phyloP scores from a whole-genome alignment of 2,113 vertebrate species.

The Anhinga anhinga region DNA sequence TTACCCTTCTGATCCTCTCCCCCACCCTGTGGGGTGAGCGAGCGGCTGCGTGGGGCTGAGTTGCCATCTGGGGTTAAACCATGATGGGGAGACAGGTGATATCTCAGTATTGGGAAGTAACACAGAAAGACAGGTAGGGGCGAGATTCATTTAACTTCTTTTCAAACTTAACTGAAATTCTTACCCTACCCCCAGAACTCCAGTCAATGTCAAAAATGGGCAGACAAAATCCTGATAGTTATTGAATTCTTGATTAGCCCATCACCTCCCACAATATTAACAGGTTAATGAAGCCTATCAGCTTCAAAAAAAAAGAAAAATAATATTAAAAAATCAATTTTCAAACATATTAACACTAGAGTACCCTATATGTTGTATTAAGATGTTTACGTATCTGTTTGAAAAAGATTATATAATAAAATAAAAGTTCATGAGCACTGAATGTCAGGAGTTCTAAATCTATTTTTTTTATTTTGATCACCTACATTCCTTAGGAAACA shows the following conservation, averaged over 20 bases:
- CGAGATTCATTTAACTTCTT: background rate
- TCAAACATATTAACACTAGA: background rate
- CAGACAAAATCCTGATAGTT: background rate
- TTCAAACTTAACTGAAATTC: background rate
- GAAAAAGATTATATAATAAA: background rate
- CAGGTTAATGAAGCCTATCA: background rate
- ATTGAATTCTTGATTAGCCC: background rate
- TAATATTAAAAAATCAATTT: background rate
- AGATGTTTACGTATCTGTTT: background rate
- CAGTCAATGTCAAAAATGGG: background rate
- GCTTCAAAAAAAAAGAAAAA: background rate
- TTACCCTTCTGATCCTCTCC: too few species aligned
- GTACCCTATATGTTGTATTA: background rate
- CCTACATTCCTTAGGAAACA: background rate
- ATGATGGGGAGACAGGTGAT: background rate
- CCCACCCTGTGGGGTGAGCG: too few species aligned
- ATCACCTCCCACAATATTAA: background rate
- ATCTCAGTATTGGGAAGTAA: background rate
- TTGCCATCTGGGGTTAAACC: too few species aligned
- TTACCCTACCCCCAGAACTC: background rate
- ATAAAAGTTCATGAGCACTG: background rate
- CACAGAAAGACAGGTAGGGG: background rate
- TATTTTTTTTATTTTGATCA: background rate
- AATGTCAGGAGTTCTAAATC: background rate
- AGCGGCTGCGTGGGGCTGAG: too few species aligned